Evolutionary conservation across 2,797 vertebrate species (phyloP).

Genomic region (Odontamblyopus rebecca): DNA sequence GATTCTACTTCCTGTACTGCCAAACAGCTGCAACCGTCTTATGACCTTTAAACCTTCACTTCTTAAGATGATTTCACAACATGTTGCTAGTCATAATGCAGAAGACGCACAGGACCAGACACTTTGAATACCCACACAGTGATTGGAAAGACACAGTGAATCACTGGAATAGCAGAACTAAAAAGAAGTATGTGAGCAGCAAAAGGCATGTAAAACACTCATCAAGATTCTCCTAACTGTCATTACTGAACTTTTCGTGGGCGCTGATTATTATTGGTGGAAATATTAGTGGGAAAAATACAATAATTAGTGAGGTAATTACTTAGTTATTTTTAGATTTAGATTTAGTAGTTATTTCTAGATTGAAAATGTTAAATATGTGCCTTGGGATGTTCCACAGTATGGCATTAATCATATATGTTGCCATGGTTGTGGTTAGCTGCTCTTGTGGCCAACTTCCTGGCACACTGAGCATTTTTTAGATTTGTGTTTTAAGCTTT

Average conservation of each 20-base stretch:
- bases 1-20: neutral
- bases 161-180: neutral
- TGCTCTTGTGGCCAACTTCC: too few relatives aligned
- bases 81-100: constrained; percentile 14
- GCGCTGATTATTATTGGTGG: neutral
- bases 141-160: constrained; percentile 16
- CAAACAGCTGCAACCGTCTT: constrained; percentile 25
- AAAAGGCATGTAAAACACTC: too few relatives aligned
- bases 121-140: constrained; percentile 11
- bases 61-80: neutral
- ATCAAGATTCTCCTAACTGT: too few relatives aligned
- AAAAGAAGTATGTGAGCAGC: too few relatives aligned
- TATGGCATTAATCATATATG: too few relatives aligned
- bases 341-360: neutral
- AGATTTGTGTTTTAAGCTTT: too few relatives aligned
- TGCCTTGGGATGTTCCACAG: neutral
- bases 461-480: too few relatives aligned
- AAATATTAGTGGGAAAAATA: neutral
- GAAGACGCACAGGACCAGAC: constrained; percentile 24
- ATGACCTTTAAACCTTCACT: constrained; percentile 11
- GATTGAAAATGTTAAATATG: neutral
- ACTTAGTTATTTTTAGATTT: too few relatives aligned
- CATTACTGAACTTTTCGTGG: too few relatives aligned
- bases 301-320: neutral
- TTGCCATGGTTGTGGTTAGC: too few relatives aligned